Percentiles rank a stretch among this genome's conserved stretches.
Evolutionary conservation across 1,140 invertebrate species (phyloP).

Genomic region (Drosophila kanapiae): DNA sequence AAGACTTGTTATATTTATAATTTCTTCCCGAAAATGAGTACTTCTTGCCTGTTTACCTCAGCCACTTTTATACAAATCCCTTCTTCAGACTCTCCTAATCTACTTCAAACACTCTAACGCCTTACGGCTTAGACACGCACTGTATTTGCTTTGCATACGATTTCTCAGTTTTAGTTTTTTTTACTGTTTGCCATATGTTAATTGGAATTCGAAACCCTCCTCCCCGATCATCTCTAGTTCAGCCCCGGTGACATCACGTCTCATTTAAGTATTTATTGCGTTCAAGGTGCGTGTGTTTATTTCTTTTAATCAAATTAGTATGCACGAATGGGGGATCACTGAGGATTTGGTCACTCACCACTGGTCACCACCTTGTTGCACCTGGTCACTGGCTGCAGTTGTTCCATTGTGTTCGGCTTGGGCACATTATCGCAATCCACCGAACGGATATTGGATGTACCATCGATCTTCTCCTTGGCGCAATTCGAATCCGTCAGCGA

Average conservation of each 20-base stretch:
- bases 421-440: constrained; percentile 72
- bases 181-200: constrained; percentile 56
- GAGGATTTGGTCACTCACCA: constrained; percentile 61
- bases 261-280: constrained; percentile 27
- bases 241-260: constrained; percentile 62
- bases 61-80: background rate
- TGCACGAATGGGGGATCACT: constrained; percentile 14
- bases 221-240: constrained; percentile 21
- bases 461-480: constrained; percentile 69
- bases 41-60: background rate
- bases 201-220: constrained; percentile 45
- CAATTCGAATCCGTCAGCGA: constrained; percentile 77
- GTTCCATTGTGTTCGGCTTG: constrained; percentile 69
- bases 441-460: constrained; percentile 53
- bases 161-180: constrained; percentile 22
- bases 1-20: background rate
- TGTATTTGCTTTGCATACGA: constrained; percentile 34
- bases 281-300: constrained; percentile 47
- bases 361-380: constrained; percentile 82
- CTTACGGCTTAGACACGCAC: constrained; percentile 15
- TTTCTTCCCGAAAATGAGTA: background rate
- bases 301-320: constrained; percentile 21
- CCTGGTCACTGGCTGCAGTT: constrained; percentile 72
- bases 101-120: background rate
- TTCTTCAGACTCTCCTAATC: background rate